A percentile compares a stretch with the other conserved stretches of the same genome.
Evolutionary conservation across 2,888 invertebrate genomes (phyloP).

Genomic region (Scaptomyza cyrtandrae): DNA sequence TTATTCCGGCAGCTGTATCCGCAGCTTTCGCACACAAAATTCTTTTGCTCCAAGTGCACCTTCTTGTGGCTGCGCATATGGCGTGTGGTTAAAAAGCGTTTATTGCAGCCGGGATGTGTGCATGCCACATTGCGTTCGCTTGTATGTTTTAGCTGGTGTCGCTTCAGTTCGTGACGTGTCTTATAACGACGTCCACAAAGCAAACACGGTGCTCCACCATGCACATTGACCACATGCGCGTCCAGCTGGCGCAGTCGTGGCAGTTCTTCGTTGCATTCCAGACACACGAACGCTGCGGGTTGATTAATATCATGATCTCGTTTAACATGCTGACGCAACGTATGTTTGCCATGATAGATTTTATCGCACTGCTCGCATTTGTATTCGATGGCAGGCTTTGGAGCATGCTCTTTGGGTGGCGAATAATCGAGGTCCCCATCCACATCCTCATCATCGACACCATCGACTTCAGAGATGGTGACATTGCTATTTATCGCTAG

Average conservation of each 20-base stretch:
- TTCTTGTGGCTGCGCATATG: slow-evolving; percentile 73
- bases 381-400: slow-evolving; percentile 25
- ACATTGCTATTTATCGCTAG: not conserved
- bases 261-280: slow-evolving; percentile 56
- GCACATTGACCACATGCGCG: slow-evolving; percentile 59
- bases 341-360: slow-evolving; percentile 61
- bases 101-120: slow-evolving; percentile 72
- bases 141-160: slow-evolving; percentile 71
- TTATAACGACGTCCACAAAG: slow-evolving; percentile 70
- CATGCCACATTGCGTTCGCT: slow-evolving; percentile 70
- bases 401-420: slow-evolving; percentile 27
- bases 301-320: slow-evolving; percentile 51
- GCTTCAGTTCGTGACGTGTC: slow-evolving; percentile 72
- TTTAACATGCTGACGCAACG: slow-evolving; percentile 62
- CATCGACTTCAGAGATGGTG: slow-evolving; percentile 7
- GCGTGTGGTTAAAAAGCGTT: slow-evolving; percentile 69
- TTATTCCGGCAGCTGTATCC: slow-evolving; percentile 77
- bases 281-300: slow-evolving; percentile 50
- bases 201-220: slow-evolving; percentile 65
- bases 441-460: slow-evolving; percentile 17
- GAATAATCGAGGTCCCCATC: slow-evolving; percentile 52
- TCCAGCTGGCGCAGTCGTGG: slow-evolving; percentile 66
- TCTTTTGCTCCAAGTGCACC: slow-evolving; percentile 72
- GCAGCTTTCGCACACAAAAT: slow-evolving; percentile 80
- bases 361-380: slow-evolving; percentile 70